A percentile compares a stretch with the other conserved stretches of the same genome.
These are phyloP conservation scores for Matsumyia berberina DNA, from an alignment of 2,888 invertebrate genomes.

Conservation along the genomic window DNA sequence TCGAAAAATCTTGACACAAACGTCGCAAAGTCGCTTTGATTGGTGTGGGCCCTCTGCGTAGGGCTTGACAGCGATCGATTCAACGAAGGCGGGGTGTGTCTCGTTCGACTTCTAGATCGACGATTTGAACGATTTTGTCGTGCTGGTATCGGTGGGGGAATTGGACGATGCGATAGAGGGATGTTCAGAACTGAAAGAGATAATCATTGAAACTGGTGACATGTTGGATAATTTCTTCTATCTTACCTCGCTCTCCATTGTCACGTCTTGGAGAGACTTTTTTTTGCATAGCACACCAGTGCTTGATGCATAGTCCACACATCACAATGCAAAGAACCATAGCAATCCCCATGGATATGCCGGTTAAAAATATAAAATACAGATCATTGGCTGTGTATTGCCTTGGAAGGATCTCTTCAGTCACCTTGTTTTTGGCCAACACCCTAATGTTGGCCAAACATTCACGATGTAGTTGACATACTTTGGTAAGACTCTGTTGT, in stretches of 20 bases:
- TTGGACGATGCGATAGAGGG: slow-evolving; percentile 4
- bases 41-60: slow-evolving; percentile 23
- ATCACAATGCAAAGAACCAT: slow-evolving; percentile 79
- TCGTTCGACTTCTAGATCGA: slow-evolving; percentile 24
- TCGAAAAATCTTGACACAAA: slow-evolving; percentile 82
- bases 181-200: slow-evolving; percentile 9
- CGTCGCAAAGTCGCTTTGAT: slow-evolving; percentile 78
- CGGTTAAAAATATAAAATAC: slow-evolving; percentile 80
- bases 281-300: slow-evolving; percentile 77
- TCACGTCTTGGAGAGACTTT: neutral
- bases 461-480: slow-evolving; percentile 80
- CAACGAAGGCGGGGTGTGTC: slow-evolving; percentile 36
- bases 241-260: slow-evolving; percentile 70
- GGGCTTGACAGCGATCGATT: slow-evolving; percentile 67
- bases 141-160: slow-evolving; percentile 76
- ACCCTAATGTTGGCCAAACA: slow-evolving; percentile 80
- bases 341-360: slow-evolving; percentile 80
- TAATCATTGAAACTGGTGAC: neutral
- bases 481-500: slow-evolving; percentile 50
- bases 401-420: slow-evolving; percentile 39
- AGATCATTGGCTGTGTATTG: slow-evolving; percentile 80
- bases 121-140: slow-evolving; percentile 48
- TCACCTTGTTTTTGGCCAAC: slow-evolving; percentile 70
- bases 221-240: slow-evolving; percentile 30
- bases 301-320: slow-evolving; percentile 80